Evolutionary conservation across 2,113 vertebrate genomes (phyloP), one percentile per base, ranked within the genome.

Genomic region (Seriola quinqueradiata): DNA sequence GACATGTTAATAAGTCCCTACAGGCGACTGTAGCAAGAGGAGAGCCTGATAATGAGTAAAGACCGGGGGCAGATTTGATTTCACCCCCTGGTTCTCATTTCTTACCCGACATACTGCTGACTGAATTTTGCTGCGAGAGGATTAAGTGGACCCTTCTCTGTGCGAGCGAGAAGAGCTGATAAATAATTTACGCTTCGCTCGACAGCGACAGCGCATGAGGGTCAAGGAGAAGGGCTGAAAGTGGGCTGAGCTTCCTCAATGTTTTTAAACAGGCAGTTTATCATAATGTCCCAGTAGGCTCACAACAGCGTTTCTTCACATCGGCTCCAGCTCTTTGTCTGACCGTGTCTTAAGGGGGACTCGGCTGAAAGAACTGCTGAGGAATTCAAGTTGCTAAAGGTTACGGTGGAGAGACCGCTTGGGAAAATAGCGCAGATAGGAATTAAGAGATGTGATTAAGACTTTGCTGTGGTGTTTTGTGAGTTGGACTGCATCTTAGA

Each of bases 1-100:
- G 85, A 82, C 89, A 83, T 85, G 88, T 82, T 90, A 93, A 93
- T 91, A 86, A 89, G 70, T 89, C 87, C 90, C 90, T 66, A 58
- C 77, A 87, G 87, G 82, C 86, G 4, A 75, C 48, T 34, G 81
- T 34, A 61, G 74, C 72, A 16, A 55, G 59, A 82, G 23, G 81
- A 79, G 67, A 59, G 67, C 12, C 67, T 9, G 65, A 58, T 84
- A 88, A 84, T 64, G 79, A 88, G 87, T 69, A 74, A 66, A 85
- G 84, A 87, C 84, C 11, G 6, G 70, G 70, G 68, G 86, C 77
- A 81, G 90, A 75, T 88, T 86, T 84, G 70, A 89, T 91, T 86
- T 82, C 86, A 81, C 78, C 84, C 80, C 70, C 46, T 19, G 70
- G 63, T 82, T 85, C 77, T 72, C 74, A 50, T 72, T 88, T 82